Base-by-base conservation (phyloP, 2,797 vertebrate genomes). In the Neosilurus mollespiculum region DNA sequence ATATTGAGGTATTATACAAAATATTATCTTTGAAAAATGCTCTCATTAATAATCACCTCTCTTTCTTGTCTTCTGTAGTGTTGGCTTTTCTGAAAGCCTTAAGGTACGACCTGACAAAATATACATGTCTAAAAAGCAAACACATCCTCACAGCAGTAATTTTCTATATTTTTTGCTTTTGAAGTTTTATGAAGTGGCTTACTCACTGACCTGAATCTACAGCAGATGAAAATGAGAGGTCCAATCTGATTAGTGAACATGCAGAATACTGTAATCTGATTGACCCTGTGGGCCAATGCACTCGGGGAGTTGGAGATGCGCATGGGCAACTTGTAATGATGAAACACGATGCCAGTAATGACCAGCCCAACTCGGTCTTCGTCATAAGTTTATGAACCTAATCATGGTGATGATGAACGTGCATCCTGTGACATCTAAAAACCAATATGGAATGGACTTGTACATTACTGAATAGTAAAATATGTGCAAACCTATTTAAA, bases 241-340 rank as follows among this genome's bases (percentile, higher is more conserved):
- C 20, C 66, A 87, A 88, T 88, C 80, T 64, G 81, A 88, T 88
- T 86, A 88, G 83, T 80, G 64, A 81, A 84, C 62, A 85, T 84
- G 86, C 87, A 88, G 87, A 84, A 87, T 87, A 72, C 81, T 81
- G 67, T 88, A 88, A 88, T 88, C 59, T 26, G 78, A 88, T 88
- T 87, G 87, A 81, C 81, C 84, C 80, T 78, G 67, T 79, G 80
- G 73, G 70, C 80, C 80, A 79, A 73, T 85, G 84, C 84, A 51
- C 80, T 72, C n/a, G 24, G 84, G 84, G 80, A 82, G 80, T 82
- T 70, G 24, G 80, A 73, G 51, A 70, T 79, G 75, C 56, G 53
- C 59, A 78, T 79, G 64, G 80, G 75, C 80, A 81, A 81, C 80
- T 81, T 81, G 37, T 72, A 72, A 81, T 81, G 80, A 81, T 81